Base-by-base conservation (phyloP, 2,113 vertebrate species). In the Aythya baeri region DNA sequence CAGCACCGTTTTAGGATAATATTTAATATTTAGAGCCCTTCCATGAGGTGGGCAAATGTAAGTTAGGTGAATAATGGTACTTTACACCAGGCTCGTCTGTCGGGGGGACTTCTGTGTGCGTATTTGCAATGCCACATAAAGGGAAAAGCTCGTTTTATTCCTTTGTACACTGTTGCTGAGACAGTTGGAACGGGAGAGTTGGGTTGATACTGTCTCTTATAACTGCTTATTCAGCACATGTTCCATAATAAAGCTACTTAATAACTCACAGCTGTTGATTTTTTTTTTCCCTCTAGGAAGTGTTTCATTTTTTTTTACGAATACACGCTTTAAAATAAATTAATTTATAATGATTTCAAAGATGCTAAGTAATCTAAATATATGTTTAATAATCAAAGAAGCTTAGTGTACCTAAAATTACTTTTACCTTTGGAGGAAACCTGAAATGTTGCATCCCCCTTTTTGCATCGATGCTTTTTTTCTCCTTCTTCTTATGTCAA, bases 1-100 rank as follows among this genome's bases (percentile, higher is more conserved):
- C 86, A 29, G 68, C 65, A 73, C 83, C 43, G 9, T 65, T 89
- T 57, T 62, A 68, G 58, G 54, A 31, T 29, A 38, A 70, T 82
- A 46, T 73, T 91, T 94, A 93, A 91, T 85, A 83, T 57, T 87
- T 26, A 2, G 63, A 86, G 52, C 41, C 72, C 26, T 78, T 89
- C 72, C 87, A 80, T 77, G 71, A 75, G 34, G 93, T 29, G 62
- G 68, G 85, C 80, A 95, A 86, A 92, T 52, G 90, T 72, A 29
- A 81, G 62, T 57, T 36, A 57, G 75, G 79, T 27, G 83, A 72
- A 16, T 49, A 55, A n/a, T 1, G 1, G 58, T 55, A 9, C 66
- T 57, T 72, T 72, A 23, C 68, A 16, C 12, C 21, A 7, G 29
- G 12, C 79, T 59, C 17, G 46, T 46, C 88, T 55, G 6, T 67